Conservation (phyloP, 2,888 invertebrate genomes). For the Leptinotarsa peninsularis region DNA sequence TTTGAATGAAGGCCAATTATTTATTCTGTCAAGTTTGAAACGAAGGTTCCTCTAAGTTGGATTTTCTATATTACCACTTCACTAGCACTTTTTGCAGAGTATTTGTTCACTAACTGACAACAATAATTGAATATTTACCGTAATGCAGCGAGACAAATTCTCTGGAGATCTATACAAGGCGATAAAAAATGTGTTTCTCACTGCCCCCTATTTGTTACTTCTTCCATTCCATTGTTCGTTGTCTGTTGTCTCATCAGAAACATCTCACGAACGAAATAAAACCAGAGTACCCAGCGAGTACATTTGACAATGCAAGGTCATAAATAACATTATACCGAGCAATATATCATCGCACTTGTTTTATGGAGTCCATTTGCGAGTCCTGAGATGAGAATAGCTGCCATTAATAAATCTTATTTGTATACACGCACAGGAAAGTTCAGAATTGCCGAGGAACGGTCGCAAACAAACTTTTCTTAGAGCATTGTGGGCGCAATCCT, state of each 20-base stretch:
- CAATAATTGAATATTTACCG: too few species aligned
- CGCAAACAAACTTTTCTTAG: constrained; percentile 20
- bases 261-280: constrained; percentile 21
- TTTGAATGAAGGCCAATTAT: too few species aligned
- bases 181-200: not conserved
- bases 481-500: not conserved
- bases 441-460: constrained; percentile 14
- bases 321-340: constrained; percentile 38
- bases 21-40: too few species aligned
- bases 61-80: too few species aligned
- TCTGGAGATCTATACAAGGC: not conserved
- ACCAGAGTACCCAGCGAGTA: constrained; percentile 30
- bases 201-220: not conserved
- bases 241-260: constrained; percentile 15
- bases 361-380: constrained; percentile 43
- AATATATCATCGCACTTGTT: constrained; percentile 42
- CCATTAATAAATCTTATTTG: constrained; percentile 44
- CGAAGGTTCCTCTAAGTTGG: too few species aligned
- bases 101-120: too few species aligned
- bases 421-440: constrained; percentile 34
- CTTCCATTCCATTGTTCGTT: not conserved
- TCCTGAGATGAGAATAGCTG: constrained; percentile 39
- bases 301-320: constrained; percentile 37
- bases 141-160: too few species aligned
- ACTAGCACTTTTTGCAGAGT: too few species aligned